Conservation (phyloP, 2,797 vertebrate genomes). For the Echiichthys vipera region DNA sequence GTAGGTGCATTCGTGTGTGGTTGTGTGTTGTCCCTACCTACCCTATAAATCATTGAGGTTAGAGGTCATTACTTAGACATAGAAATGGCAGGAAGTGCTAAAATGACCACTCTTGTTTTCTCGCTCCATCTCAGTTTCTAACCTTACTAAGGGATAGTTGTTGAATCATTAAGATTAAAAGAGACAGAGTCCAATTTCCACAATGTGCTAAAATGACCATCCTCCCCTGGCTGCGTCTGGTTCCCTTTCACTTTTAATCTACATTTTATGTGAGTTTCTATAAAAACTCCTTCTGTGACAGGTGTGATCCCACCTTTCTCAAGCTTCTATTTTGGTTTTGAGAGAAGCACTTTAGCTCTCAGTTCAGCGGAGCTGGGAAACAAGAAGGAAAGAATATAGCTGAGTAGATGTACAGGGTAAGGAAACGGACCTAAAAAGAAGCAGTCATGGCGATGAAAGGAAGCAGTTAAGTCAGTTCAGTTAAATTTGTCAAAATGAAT, state of each 20-base stretch:
- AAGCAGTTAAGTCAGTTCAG: conserved; percentile 39
- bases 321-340: conserved; percentile 66
- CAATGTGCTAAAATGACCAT: conserved; percentile 59
- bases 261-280: conserved; percentile 45
- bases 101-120: conserved; percentile 63
- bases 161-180: conserved; percentile 72
- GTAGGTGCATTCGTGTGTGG: conserved; percentile 26
- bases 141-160: conserved; percentile 9
- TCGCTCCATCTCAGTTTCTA: conserved; percentile 6
- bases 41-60: conserved; percentile 68
- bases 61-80: conserved; percentile 67
- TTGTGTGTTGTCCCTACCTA: conserved; percentile 1
- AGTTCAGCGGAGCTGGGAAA: conserved; percentile 38
- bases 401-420: conserved; percentile 15
- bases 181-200: conserved; percentile 18
- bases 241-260: conserved; percentile 28
- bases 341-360: conserved; percentile 59
- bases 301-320: conserved; percentile 54
- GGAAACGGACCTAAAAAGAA: conserved; percentile 37
- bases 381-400: conserved; percentile 45
- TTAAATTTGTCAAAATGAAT: conserved; percentile 55
- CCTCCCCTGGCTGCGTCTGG: background rate
- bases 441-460: conserved; percentile 45
- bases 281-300: conserved; percentile 53
- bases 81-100: conserved; percentile 61